phyloP scores from a whole-genome alignment of 2,797 vertebrate genomes.

The Tachyglossus aculeatus region DNA sequence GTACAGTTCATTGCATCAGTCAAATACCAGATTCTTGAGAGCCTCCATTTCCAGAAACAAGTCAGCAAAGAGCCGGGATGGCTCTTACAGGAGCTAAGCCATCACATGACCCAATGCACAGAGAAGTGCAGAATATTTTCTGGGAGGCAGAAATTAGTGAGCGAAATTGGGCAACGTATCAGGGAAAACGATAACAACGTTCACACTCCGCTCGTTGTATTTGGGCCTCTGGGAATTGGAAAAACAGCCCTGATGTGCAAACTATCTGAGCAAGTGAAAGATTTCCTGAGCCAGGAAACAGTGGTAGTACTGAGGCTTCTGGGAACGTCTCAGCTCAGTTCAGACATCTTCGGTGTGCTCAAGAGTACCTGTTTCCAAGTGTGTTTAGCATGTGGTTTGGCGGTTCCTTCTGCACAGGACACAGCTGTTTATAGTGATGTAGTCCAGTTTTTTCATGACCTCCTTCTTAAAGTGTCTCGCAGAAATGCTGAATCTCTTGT shows the following conservation, averaged over 20 bases:
- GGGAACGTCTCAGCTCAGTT: conserved; percentile 72
- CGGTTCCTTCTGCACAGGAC: conserved; percentile 61
- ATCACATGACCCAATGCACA: conserved; percentile 60
- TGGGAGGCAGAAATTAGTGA: conserved; percentile 75
- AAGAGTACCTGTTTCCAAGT: conserved; percentile 77
- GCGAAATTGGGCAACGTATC: conserved; percentile 69
- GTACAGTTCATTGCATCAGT: conserved; percentile 79
- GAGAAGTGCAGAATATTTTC: conserved; percentile 63
- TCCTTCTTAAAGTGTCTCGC: conserved; percentile 71
- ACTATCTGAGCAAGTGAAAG: conserved; percentile 65
- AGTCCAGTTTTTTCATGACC: conserved; percentile 71
- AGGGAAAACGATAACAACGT: conserved; percentile 53
- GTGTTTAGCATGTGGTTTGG: conserved; percentile 69
- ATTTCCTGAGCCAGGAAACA: conserved; percentile 57
- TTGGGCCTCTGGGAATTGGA: conserved; percentile 76
- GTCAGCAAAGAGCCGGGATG: background rate
- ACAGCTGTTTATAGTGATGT: conserved; percentile 63
- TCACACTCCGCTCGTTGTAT: conserved; percentile 75
- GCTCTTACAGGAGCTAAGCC: conserved; percentile 72
- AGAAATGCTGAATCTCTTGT: conserved; percentile 69
- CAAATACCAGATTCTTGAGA: conserved; percentile 66
- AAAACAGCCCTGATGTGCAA: conserved; percentile 82
- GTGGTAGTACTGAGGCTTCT: conserved; percentile 74
- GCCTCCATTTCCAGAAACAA: background rate
- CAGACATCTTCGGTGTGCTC: conserved; percentile 71